Base-by-base conservation (phyloP, 2,888 invertebrate species). In the Ormyrus rosae region DNA sequence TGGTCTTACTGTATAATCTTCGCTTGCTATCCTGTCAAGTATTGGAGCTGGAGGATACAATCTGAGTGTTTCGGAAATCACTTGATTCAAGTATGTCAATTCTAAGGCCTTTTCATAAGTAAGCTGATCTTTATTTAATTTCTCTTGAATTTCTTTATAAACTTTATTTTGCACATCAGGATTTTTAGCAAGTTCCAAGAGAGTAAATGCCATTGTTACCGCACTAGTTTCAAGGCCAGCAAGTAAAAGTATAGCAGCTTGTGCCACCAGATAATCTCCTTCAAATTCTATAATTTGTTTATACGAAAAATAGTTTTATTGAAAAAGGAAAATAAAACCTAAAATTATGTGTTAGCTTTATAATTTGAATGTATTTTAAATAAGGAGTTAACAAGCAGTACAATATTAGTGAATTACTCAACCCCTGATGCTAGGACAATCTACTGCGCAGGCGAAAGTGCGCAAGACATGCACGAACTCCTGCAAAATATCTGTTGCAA, bases 21-120 rank as follows among this genome's bases (percentile, higher is more conserved):
- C 13, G 0, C 58, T 13, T 7, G 87, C 83, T 5, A 87, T 63
- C 50, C 89, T 84, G 48, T 89, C 89, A 10, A 89, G 63, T 5
- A 89, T 19, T 1, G 88, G 86, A n/a, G 86, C 88, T 0, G 87
- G 83, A 6, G 89, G 88, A 83, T 89, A 86, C 0, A 89, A 13
- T 53, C 89, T 84, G 46, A 89, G n/a, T 0, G 85, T 86, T 68
- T 89, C 89, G 0, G 85, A 86, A 0, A 89, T 82, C 4, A 86
- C 84, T 74, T 88, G 88, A 70, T 85, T 80, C 2, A 89, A 80
- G 69, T 88, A 89, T 50, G 85, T 88, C 89, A 89, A 87, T 1
- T 83, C 80, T 1, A 84, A 84, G 0, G 88, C 67, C 2, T 79
- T 73, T n/a, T 89, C 88, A 63, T 88, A 88, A 2, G 85, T 87